Base-by-base conservation (phyloP, 2,113 vertebrate species). In the Eurypyga helias region DNA sequence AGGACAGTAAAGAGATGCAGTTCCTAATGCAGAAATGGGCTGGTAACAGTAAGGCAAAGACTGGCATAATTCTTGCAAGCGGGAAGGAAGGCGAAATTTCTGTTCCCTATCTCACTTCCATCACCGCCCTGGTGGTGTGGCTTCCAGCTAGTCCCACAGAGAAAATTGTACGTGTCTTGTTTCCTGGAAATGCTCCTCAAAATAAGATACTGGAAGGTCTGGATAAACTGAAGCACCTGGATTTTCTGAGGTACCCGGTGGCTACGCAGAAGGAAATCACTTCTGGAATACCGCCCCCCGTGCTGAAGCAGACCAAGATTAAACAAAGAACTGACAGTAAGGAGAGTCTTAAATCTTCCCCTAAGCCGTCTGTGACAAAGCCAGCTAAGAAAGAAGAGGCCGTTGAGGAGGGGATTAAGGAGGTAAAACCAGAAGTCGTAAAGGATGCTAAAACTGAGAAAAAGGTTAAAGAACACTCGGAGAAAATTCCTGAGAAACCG, bases 1-100 rank as follows among this genome's bases (percentile, higher is more conserved):
- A 99, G 85, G 99, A 99, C 95, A 99, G 99, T 98, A 99, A 99
- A 95, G 99, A 99, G 98, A 99, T 99, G 99, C 99, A 99, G 88
- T 99, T 99, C 93, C 98, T 99, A 52, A 99, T 99, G 99, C 99
- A 99, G 85, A 99, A 99, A 93, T 99, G 99, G 99, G 98, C 99
- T 33, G 99, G 99, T 24, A 99, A 99, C 88, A 99, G 99, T 96
- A 99, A 99, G 96, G 99, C 99, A 79, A 99, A 99, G 97, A 99
- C 99, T 29, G 99, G 99, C 18, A 99, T 99, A 31, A 97, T 98
- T 67, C 98, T 99, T 24, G 96, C 99, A 43, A 99, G 97, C 54
- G 99, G 99, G 64, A 99, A 99, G 92, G 99, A 99, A 93, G 99
- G 99, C 55, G 99, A 99, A 98, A 99, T 99, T 94, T 99, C 99